These are phyloP conservation scores for Antheraea pernyi DNA, from an alignment of 1,140 invertebrate species.

Conservation along the genomic window DNA sequence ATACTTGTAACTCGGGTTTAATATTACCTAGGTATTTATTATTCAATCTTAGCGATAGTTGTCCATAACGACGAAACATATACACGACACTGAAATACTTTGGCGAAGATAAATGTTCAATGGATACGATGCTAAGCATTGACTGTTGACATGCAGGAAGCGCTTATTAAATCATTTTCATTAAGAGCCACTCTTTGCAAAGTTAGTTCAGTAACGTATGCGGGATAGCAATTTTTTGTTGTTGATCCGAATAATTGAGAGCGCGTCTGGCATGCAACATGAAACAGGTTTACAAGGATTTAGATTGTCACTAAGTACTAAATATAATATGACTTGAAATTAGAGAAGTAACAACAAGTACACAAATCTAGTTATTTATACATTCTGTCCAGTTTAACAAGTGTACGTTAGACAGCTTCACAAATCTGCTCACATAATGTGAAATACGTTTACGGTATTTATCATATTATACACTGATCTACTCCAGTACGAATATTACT, in stretches of 20 bases:
- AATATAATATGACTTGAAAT: background rate
- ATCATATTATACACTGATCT: constrained; percentile 50
- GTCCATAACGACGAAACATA: constrained; percentile 65
- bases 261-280: background rate
- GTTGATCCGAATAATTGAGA: background rate
- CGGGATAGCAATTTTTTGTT: background rate
- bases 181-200: background rate
- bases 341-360: constrained; percentile 9
- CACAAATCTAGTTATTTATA: constrained; percentile 29
- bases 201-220: too few relatives aligned
- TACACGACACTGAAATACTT: constrained; percentile 62
- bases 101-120: constrained; percentile 34
- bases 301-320: background rate
- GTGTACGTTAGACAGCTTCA: constrained; percentile 22
- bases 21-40: constrained; percentile 71
- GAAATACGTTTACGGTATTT: constrained; percentile 47
- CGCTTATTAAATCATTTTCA: constrained; percentile 12
- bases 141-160: constrained; percentile 53
- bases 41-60: constrained; percentile 71
- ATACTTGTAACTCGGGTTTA: constrained; percentile 71
- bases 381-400: constrained; percentile 9
- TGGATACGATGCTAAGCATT: constrained; percentile 28
- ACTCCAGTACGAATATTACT: constrained; percentile 57
- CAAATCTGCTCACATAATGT: constrained; percentile 34
- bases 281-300: background rate